Percentiles rank a stretch among this genome's conserved stretches.
Conservation (phyloP, 2,113 vertebrate species). For the Sander lucioperca region DNA sequence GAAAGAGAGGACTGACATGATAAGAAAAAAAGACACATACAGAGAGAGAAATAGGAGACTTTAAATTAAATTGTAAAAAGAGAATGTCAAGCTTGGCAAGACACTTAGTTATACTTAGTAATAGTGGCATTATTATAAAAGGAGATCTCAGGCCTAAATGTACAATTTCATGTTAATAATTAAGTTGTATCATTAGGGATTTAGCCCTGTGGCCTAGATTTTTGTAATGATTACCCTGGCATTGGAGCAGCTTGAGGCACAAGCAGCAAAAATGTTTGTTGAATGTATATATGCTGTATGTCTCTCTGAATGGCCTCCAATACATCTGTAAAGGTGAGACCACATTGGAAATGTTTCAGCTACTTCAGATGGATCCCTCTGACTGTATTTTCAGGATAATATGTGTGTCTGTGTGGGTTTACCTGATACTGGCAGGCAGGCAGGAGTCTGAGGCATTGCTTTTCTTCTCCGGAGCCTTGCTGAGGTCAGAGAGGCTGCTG, state of each 20-base stretch:
- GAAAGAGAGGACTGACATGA: not conserved
- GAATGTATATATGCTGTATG: not conserved
- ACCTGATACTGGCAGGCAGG: constrained; percentile 84
- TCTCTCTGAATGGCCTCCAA: not conserved
- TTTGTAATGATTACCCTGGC: constrained; percentile 17
- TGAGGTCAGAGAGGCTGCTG: constrained; percentile 83
- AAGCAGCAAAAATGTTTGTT: constrained; percentile 1
- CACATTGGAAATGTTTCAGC: not conserved
- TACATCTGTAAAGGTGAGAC: not conserved
- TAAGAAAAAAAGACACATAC: not conserved
- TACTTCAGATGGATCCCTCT: not conserved
- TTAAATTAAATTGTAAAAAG: not conserved
- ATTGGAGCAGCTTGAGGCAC: constrained; percentile 5
- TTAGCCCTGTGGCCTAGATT: constrained; percentile 51
- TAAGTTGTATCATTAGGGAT: constrained; percentile 42
- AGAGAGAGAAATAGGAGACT: not conserved
- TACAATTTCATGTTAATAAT: constrained; percentile 48
- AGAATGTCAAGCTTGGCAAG: not conserved
- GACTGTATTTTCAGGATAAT: not conserved
- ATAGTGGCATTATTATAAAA: constrained; percentile 27
- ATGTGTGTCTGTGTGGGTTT: not conserved
- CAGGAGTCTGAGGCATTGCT: constrained; percentile 79
- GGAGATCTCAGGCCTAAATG: constrained; percentile 32
- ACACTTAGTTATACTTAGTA: constrained; percentile 7
- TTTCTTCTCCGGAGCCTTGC: constrained; percentile 85